Conservation (phyloP, 2,797 vertebrate genomes). For the Mormyrus hasselquistii region DNA sequence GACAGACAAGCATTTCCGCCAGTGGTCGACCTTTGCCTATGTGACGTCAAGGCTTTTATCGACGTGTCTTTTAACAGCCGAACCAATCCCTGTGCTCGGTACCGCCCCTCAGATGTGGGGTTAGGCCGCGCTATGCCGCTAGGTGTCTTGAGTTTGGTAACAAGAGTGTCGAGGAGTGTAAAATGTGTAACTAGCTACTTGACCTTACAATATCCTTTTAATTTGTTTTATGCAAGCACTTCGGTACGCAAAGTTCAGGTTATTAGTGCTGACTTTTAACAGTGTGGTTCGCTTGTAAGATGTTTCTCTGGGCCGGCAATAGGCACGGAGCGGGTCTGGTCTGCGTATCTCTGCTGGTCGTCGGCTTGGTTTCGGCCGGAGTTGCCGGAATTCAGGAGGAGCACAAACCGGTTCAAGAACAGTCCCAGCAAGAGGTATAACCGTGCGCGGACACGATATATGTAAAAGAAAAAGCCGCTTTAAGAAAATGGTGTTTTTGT, state of each 20-base stretch:
- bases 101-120: not conserved
- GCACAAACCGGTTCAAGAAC: slow-evolving; percentile 45
- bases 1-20: slow-evolving; percentile 27
- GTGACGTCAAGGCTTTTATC: not conserved
- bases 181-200: not conserved
- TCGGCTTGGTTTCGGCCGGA: slow-evolving; percentile 46
- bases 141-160: not conserved
- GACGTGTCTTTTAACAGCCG: slow-evolving; percentile 1
- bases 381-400: slow-evolving; percentile 58
- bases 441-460: not conserved
- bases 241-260: not conserved
- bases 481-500: not conserved
- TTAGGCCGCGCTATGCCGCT: not conserved
- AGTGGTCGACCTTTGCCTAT: slow-evolving; percentile 28
- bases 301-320: slow-evolving; percentile 44
- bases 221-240: not conserved
- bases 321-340: slow-evolving; percentile 37
- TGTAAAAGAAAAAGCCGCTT: not conserved
- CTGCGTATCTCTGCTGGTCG: slow-evolving; percentile 38
- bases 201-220: not conserved
- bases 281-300: slow-evolving; percentile 30
- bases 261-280: not conserved
- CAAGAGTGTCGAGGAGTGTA: not conserved
- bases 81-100: slow-evolving; percentile 40
- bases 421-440: slow-evolving; percentile 44